Evolutionary conservation across 2,888 invertebrate genomes (phyloP), one percentile per base, ranked within the genome.

Genomic region (Euspilapteryx auroguttella): DNA sequence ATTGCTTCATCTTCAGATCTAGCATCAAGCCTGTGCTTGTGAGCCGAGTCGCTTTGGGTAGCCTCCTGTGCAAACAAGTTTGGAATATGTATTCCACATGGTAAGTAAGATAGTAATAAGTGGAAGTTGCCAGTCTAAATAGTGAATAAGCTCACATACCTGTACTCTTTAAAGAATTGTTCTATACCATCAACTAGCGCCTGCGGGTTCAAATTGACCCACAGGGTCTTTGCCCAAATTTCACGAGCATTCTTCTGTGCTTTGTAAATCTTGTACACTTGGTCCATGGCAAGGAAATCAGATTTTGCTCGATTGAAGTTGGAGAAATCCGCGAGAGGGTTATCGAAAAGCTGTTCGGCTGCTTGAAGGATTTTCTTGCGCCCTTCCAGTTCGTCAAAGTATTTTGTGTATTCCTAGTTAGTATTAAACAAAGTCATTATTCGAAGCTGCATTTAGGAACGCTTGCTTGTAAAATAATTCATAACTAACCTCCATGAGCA

Each of bases 131-230:
- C n/a, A n/a, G n/a, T n/a, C n/a, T n/a, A n/a, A n/a, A n/a, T n/a
- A n/a, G n/a, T n/a, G n/a, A n/a, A n/a, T n/a, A n/a, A n/a, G n/a
- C n/a, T n/a, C n/a, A n/a, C n/a, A n/a, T n/a, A 73, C 77, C 77
- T 78, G 44, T 87, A 89, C 40, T 87, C 86, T 45, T 85, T 87
- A 35, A 93, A 75, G 64, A 86, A 94, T 37, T 79, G 81, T 38
- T 95, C 94, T 44, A 94, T 92, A 3, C 93, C 94, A 32, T 93
- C 90, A 6, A 89, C 81, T 22, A 95, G 65, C 1, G 86, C 82
- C 45, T 89, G 87, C 2, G 94, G 87, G 58, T 94, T 88, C 27
- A 95, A 69, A 56, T 95, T 86, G 5, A 79, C 83, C 95, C 95
- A 95, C 8, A 94, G 55, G 0, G 91, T 93, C 56, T 86, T 87